These are phyloP conservation scores for Branchinecta lynchi DNA, from an alignment of 1,140 invertebrate genomes.

Conservation along the genomic window DNA sequence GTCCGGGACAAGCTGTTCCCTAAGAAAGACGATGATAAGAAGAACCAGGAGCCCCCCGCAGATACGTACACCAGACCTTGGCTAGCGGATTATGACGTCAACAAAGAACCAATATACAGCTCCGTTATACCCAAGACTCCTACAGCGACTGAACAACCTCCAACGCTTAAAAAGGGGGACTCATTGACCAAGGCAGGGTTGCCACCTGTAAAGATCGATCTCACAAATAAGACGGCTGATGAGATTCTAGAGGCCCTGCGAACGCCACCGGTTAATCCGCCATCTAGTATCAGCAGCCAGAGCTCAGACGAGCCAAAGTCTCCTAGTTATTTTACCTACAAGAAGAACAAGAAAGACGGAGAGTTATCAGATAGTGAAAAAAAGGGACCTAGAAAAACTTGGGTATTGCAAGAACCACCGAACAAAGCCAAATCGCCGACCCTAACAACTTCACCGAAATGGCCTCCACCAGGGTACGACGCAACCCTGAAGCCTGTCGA, in stretches of 20 bases:
- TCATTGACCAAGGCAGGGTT: not conserved
- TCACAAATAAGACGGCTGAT: not conserved
- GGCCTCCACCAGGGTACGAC: not conserved
- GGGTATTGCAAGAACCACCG: not conserved
- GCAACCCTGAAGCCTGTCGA: not conserved
- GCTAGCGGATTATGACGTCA: not conserved
- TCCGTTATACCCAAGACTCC: not conserved
- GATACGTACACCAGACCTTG: not conserved
- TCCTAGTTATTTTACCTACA: not conserved
- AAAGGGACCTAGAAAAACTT: not conserved
- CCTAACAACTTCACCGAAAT: not conserved
- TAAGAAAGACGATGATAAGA: slow-evolving; percentile 3
- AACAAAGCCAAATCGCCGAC: not conserved
- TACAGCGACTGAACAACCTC: not conserved
- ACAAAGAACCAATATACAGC: slow-evolving; percentile 1
- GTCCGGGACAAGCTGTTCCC: slow-evolving; percentile 17
- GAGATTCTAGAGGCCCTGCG: not conserved
- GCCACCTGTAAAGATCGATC: not conserved
- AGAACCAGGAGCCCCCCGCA: not conserved
- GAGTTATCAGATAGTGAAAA: not conserved
- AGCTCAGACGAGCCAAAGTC: not conserved
- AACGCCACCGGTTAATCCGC: not conserved
- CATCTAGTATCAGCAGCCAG: not conserved
- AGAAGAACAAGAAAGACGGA: not conserved
- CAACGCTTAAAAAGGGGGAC: not conserved